phyloP scores from a whole-genome alignment of 2,888 invertebrate species.

The Holacanthella duospinosa region DNA sequence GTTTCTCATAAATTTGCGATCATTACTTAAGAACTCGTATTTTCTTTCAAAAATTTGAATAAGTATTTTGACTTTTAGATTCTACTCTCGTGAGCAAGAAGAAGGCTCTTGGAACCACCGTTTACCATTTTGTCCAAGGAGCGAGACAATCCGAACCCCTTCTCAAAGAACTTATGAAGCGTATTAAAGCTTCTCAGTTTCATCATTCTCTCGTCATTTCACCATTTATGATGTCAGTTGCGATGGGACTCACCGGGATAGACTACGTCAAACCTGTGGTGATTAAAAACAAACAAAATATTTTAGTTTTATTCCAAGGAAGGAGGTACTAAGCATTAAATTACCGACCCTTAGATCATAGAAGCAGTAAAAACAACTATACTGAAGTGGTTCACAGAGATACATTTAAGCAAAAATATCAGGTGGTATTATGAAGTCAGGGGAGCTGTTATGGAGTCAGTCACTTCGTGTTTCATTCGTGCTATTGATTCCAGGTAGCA shows the following conservation, averaged over 20 bases:
- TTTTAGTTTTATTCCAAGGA: no score
- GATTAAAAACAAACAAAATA: background rate
- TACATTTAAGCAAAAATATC: constrained; percentile 14
- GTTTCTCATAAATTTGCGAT: no score
- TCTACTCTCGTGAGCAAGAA: constrained; percentile 10
- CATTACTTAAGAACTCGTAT: no score
- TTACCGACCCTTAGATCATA: no score
- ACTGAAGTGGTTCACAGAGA: constrained; percentile 16
- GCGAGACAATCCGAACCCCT: constrained; percentile 19
- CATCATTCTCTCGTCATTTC: constrained; percentile 25
- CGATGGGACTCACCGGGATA: constrained; percentile 24
- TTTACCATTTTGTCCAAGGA: constrained; percentile 28
- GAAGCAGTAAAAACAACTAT: background rate
- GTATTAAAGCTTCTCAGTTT: constrained; percentile 23
- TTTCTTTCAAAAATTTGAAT: no score
- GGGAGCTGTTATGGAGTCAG: constrained; percentile 14
- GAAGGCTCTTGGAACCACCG: constrained; percentile 31
- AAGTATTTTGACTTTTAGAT: no score
- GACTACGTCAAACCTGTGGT: constrained; percentile 24
- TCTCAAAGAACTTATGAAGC: constrained; percentile 19
- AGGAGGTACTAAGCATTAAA: no score
- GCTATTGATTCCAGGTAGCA: constrained; percentile 21
- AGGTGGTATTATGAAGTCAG: constrained; percentile 19
- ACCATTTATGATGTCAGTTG: constrained; percentile 27
- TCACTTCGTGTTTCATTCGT: constrained; percentile 17